phyloP scores from a whole-genome alignment of 2,113 vertebrate genomes.

The Xenopus borealis region DNA sequence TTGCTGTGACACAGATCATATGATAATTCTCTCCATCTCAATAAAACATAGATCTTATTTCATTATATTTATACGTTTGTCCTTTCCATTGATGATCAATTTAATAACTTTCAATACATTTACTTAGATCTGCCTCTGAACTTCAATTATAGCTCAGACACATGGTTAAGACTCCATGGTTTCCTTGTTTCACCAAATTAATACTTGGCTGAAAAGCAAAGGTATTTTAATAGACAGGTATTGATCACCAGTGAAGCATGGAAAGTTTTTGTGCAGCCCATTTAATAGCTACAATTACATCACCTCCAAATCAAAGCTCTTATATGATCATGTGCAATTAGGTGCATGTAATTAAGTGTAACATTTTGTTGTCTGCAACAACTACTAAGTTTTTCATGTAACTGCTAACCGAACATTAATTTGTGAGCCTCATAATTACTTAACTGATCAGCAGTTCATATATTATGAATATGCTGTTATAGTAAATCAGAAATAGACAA shows the following conservation, averaged over 20 bases:
- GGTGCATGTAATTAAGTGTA: slow-evolving; percentile 27
- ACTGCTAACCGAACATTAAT: slow-evolving; percentile 13
- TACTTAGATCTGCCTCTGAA: not conserved
- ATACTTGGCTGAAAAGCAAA: not conserved
- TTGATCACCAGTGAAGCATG: slow-evolving; percentile 12
- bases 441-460: slow-evolving; percentile 3
- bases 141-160: not conserved
- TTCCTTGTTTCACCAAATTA: not conserved
- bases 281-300: slow-evolving; percentile 9
- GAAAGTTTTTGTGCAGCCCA: not conserved
- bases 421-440: slow-evolving; percentile 18
- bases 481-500: not conserved
- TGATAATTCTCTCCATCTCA: too few species aligned
- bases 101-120: not conserved
- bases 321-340: slow-evolving; percentile 27
- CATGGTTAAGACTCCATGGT: not conserved
- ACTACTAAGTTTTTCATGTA: slow-evolving; percentile 17
- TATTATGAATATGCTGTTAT: not conserved
- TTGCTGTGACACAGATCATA: too few species aligned
- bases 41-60: too few species aligned
- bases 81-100: too few species aligned
- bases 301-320: not conserved
- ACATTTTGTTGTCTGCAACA: slow-evolving; percentile 4
- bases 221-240: not conserved
- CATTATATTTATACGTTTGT: too few species aligned